Conservation (phyloP, 2,797 vertebrate species). For the Parambassis ranga region DNA sequence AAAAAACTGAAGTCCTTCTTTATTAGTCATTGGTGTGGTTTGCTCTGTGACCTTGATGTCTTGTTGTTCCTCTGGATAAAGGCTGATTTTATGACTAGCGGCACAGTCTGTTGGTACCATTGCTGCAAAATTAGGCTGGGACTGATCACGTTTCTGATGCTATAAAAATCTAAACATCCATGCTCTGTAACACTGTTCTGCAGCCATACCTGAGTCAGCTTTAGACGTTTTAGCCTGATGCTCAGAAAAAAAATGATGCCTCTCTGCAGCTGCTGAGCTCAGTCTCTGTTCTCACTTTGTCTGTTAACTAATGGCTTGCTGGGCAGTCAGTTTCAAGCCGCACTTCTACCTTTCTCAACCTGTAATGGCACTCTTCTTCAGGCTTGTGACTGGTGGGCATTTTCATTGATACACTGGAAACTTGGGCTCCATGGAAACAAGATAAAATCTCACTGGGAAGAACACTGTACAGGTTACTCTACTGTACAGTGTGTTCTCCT, state of each 20-base stretch:
- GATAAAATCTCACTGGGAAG: neutral
- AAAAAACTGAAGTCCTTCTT: no score
- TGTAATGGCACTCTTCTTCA: neutral
- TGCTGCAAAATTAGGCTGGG: no score
- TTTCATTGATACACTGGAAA: slow-evolving; percentile 10
- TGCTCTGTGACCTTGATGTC: no score
- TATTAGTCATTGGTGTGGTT: no score
- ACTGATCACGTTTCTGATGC: no score
- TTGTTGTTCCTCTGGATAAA: no score
- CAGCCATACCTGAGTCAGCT: neutral
- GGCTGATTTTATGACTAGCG: no score
- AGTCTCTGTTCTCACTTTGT: slow-evolving; percentile 29
- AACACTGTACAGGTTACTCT: slow-evolving; percentile 2
- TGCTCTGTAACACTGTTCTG: fast-evolving
- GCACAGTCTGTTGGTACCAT: no score
- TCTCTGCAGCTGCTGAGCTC: slow-evolving; percentile 18
- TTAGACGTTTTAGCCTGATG: neutral
- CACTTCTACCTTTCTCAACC: neutral
- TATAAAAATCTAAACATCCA: neutral
- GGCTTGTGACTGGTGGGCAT: neutral
- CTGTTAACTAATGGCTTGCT: neutral
- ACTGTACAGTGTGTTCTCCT: slow-evolving; percentile 56
- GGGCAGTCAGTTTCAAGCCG: neutral
- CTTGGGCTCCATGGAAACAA: neutral
- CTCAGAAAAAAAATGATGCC: slow-evolving; percentile 28